Base-by-base conservation (phyloP, 2,797 vertebrate genomes). In the Linurgus olivaceus region DNA sequence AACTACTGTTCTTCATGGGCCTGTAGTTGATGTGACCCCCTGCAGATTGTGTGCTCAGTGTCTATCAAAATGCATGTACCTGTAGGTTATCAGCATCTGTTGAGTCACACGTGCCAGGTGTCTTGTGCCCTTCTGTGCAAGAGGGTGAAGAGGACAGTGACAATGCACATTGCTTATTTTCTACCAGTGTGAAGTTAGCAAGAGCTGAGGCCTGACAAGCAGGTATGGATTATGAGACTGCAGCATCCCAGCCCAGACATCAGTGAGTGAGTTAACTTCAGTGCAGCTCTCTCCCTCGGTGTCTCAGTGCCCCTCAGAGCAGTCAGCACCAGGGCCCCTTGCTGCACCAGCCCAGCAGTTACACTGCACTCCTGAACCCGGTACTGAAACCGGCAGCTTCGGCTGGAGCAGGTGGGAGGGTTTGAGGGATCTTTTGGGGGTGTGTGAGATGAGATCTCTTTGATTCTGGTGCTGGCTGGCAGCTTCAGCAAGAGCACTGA, bases 171-270 rank as follows among this genome's bases (percentile, higher is more conserved):
- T 28, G 54, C 51, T 54, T 66, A 24, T 38, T 86, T 48, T 25
- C 47, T 42, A n/a, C 42, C 50, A 47, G 15, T 1, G 15, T 44
- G 45, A 70, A 45, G 28, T 21, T 45, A 70, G 79, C 15, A 13
- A 59, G 57, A 80, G 18, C 68, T 20, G 20, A 18, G 44, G 67
- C 51, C 67, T 55, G 44, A 35, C 24, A 20, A n/a, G 13, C 50
- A 24, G 25, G 44, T 29, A n/a, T 0, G 0, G 23, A 11, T 70
- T 59, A 20, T 26, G 23, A 58, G 40, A 25, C 37, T 74, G 63
- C 48, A 91, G 68, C 33, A 40, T 17, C 58, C 51, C 16, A 7
- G 55, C 42, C 28, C 85, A 70, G 77, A 17, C 13, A 4, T 26
- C 48, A 42, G 24, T 10, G 52, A 14, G 61, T 13, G 72, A 79